A percentile compares a stretch with the other conserved stretches of the same genome.
Evolutionary conservation across 1,140 invertebrate genomes (phyloP).

Genomic region (Heliothis virescens): DNA sequence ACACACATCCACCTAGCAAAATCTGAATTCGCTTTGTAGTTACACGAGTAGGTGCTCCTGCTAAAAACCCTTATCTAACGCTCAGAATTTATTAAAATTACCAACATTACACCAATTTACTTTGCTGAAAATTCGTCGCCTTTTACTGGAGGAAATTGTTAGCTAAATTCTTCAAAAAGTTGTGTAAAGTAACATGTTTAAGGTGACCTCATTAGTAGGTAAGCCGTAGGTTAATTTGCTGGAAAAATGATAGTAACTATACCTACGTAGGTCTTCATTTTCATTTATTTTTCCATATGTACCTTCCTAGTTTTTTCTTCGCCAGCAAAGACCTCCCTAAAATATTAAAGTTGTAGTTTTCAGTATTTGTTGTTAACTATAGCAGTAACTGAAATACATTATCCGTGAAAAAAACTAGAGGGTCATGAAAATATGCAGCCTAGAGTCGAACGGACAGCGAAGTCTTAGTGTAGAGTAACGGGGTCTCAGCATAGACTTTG

Average conservation of each 20-base stretch:
- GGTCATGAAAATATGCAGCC: too few relatives aligned
- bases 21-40: conserved; percentile 3
- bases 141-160: neutral
- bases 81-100: conserved; percentile 12
- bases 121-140: neutral
- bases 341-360: too few relatives aligned
- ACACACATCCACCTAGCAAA: conserved; percentile 15
- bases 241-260: neutral
- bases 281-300: too few relatives aligned
- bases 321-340: too few relatives aligned
- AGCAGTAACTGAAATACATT: too few relatives aligned
- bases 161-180: conserved; percentile 14
- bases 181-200: conserved; percentile 16
- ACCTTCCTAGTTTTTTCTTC: too few relatives aligned
- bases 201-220: conserved; percentile 23
- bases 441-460: too few relatives aligned
- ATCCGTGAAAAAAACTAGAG: too few relatives aligned
- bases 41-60: neutral
- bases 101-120: conserved; percentile 8
- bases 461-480: too few relatives aligned
- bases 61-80: neutral
- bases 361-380: too few relatives aligned
- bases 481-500: too few relatives aligned
- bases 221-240: conserved; percentile 4
- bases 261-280: too few relatives aligned